Evolutionary conservation across 37 sponge, comb jelly and placozoan genomes (phyloP).

Genomic region (Corticium candelabrum): DNA sequence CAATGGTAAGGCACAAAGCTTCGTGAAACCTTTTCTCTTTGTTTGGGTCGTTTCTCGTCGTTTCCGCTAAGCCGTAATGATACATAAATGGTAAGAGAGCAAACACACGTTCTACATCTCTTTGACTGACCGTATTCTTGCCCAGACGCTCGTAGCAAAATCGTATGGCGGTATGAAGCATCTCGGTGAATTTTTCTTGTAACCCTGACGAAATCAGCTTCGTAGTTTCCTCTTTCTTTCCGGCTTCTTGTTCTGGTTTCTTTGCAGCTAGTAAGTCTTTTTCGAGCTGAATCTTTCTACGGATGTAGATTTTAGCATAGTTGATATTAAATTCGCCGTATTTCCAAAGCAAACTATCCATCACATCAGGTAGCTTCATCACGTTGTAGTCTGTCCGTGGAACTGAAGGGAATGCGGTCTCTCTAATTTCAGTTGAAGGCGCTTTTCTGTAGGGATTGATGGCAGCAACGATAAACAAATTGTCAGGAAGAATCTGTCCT

Average conservation of each 20-base stretch:
- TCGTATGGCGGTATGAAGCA: not conserved
- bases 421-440: not conserved
- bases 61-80: not conserved
- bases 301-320: not conserved
- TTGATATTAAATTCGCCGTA: not conserved
- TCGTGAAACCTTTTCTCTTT: not conserved
- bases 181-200: not conserved
- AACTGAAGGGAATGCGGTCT: too few species aligned
- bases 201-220: not conserved
- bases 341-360: not conserved
- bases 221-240: too few species aligned
- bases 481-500: not conserved
- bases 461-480: not conserved
- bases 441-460: not conserved
- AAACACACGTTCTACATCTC: slow-evolving; percentile 1
- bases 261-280: not conserved
- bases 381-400: not conserved
- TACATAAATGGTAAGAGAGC: not conserved
- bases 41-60: not conserved
- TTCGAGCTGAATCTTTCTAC: not conserved
- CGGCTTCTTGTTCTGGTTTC: too few species aligned
- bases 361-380: not conserved
- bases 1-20: not conserved
- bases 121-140: not conserved
- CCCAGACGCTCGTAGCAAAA: not conserved